Evolutionary conservation across 2,797 vertebrate genomes (phyloP).

Genomic region (Enteromius treurensis): DNA sequence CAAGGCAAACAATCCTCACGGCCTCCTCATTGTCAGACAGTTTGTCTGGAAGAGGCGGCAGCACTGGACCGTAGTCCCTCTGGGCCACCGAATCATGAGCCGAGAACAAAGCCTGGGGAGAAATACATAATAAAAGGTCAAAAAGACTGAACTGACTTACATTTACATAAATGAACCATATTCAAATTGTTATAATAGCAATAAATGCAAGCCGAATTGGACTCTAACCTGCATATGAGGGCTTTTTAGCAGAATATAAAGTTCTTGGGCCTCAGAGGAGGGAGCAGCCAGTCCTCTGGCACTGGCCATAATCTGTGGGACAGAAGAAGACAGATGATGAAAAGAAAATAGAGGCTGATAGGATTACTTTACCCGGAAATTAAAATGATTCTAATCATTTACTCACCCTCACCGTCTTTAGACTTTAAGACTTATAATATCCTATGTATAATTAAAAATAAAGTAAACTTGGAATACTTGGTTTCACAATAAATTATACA

Average conservation of each 20-base stretch:
- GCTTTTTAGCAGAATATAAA: slow-evolving; percentile 78
- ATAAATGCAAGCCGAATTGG: background rate
- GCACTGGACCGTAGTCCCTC: slow-evolving; percentile 85
- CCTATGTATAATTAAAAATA: no score
- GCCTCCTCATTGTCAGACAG: slow-evolving; percentile 88
- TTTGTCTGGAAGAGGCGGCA: slow-evolving; percentile 85
- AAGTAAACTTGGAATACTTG: background rate
- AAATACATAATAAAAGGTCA: slow-evolving; percentile 18
- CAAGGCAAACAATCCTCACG: slow-evolving; percentile 89
- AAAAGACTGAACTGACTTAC: background rate
- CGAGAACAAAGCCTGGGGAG: slow-evolving; percentile 83
- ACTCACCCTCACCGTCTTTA: background rate
- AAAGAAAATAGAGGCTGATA: background rate
- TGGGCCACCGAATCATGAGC: slow-evolving; percentile 88
- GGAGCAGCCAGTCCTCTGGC: slow-evolving; percentile 68
- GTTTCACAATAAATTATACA: background rate
- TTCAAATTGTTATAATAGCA: background rate
- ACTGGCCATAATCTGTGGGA: slow-evolving; percentile 74
- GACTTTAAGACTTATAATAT: background rate
- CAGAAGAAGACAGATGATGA: background rate
- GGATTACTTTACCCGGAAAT: slow-evolving; percentile 13
- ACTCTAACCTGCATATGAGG: slow-evolving; percentile 85
- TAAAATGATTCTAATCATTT: background rate
- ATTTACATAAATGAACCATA: background rate
- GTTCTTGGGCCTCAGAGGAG: slow-evolving; percentile 81